phyloP scores from a whole-genome alignment of 2,797 vertebrate genomes.

The Peromyscus eremicus region DNA sequence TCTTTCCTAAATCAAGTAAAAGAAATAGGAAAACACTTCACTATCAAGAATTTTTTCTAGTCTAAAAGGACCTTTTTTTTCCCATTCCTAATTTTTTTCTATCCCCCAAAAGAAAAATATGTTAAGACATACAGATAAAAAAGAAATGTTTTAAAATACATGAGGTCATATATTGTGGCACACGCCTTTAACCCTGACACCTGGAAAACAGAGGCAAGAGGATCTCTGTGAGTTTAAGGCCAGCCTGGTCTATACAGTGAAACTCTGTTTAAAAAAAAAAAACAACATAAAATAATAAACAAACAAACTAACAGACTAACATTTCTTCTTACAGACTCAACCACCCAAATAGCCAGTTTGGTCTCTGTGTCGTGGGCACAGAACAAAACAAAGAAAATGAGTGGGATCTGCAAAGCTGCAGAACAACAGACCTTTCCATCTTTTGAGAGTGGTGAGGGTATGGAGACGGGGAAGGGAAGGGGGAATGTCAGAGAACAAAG shows the following conservation, averaged over 20 bases:
- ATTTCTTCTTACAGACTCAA: slow-evolving; percentile 60
- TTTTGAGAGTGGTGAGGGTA: neutral
- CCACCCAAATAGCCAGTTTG: neutral
- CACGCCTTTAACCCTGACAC: neutral
- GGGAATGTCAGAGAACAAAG: neutral
- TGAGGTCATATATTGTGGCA: neutral
- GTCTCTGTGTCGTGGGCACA: neutral
- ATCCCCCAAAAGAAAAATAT: neutral
- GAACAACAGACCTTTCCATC: neutral
- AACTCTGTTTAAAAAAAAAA: neutral
- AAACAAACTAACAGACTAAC: neutral
- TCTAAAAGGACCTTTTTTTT: neutral
- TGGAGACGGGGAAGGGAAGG: neutral
- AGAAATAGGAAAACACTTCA: neutral
- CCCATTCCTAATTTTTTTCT: neutral
- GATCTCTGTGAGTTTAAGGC: neutral
- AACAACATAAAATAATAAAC: neutral
- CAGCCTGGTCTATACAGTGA: neutral
- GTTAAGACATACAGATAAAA: neutral
- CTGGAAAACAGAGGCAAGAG: neutral
- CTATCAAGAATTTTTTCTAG: neutral
- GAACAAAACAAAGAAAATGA: neutral
- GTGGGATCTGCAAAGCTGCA: neutral
- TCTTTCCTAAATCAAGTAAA: slow-evolving; percentile 33
- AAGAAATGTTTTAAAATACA: neutral